A percentile compares a stretch with the other conserved stretches of the same genome.
phyloP scores from a whole-genome alignment of 2,797 vertebrate genomes.

The Petrocephalus schoutedeni region DNA sequence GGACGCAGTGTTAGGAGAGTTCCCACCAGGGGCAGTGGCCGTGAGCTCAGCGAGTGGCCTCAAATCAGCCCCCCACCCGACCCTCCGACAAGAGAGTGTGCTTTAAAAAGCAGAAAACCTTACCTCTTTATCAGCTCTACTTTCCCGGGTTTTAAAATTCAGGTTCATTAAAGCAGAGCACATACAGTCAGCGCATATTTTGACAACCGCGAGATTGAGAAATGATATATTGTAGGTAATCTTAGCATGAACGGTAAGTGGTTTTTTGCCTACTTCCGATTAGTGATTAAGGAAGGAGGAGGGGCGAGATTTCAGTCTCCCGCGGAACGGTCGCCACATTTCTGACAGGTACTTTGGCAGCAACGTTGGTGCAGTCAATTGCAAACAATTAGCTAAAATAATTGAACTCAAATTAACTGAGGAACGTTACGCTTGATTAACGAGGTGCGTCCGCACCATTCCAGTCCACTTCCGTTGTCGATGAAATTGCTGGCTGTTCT shows the following conservation, averaged over 20 bases:
- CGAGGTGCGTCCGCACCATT: not conserved
- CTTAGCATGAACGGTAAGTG: not conserved
- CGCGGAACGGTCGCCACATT: not conserved
- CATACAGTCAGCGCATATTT: not conserved
- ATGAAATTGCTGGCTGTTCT: not conserved
- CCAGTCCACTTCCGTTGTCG: not conserved
- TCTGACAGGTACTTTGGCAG: not conserved
- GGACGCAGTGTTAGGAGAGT: not conserved
- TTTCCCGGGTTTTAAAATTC: not conserved
- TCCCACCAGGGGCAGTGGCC: not conserved
- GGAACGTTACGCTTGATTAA: not conserved
- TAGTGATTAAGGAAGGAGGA: not conserved
- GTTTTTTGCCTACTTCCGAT: not conserved
- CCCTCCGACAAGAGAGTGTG: not conserved
- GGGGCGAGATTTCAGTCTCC: not conserved
- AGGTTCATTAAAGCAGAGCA: constrained; percentile 1
- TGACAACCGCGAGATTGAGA: not conserved
- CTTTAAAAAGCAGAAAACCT: not conserved
- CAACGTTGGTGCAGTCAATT: not conserved
- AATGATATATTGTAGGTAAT: not conserved
- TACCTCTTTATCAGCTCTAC: not conserved
- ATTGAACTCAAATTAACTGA: not conserved
- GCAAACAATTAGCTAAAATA: constrained; percentile 5
- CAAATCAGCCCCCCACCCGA: not conserved
- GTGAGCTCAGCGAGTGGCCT: not conserved